A percentile compares a stretch with the other conserved stretches of the same genome.
These are phyloP conservation scores for Tipula confusa DNA, from an alignment of 2,888 invertebrate species.

Conservation along the genomic window DNA sequence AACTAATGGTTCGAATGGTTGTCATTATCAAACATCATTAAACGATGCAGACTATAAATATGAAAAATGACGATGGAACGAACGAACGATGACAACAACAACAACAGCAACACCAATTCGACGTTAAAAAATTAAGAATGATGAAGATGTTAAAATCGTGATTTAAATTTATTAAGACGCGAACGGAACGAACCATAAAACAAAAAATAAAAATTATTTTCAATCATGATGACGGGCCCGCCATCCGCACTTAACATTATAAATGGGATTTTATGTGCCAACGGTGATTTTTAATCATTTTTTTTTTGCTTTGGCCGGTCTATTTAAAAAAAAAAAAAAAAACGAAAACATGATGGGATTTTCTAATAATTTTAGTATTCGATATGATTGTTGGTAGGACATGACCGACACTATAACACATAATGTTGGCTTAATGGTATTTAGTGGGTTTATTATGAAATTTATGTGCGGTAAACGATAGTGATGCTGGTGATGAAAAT, in stretches of 20 bases:
- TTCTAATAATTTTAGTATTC: neutral
- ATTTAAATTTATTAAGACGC: slow-evolving; percentile 15
- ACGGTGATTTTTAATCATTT: slow-evolving; percentile 3
- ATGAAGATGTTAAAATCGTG: slow-evolving; percentile 25
- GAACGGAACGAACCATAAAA: neutral
- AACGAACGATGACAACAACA: neutral
- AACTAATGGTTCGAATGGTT: neutral
- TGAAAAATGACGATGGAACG: neutral
- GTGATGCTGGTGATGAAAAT: neutral
- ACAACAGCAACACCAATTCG: no score
- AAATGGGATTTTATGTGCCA: neutral
- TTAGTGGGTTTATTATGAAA: neutral
- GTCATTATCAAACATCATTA: slow-evolving; percentile 14
- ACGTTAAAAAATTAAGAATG: slow-evolving; percentile 14
- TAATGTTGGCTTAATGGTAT: neutral
- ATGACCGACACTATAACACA: neutral
- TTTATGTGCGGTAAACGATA: neutral
- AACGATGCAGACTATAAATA: neutral
- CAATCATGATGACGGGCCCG: neutral
- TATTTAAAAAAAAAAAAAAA: neutral
- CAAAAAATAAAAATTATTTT: neutral
- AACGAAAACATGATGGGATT: neutral
- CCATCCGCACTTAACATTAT: neutral
- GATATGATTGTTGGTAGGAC: neutral
- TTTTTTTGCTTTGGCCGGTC: neutral